A percentile compares a stretch with the other conserved stretches of the same genome.
These are phyloP conservation scores for Dromococcyx pavoninus DNA, from an alignment of 2,797 vertebrate genomes.

Conservation along the genomic window DNA sequence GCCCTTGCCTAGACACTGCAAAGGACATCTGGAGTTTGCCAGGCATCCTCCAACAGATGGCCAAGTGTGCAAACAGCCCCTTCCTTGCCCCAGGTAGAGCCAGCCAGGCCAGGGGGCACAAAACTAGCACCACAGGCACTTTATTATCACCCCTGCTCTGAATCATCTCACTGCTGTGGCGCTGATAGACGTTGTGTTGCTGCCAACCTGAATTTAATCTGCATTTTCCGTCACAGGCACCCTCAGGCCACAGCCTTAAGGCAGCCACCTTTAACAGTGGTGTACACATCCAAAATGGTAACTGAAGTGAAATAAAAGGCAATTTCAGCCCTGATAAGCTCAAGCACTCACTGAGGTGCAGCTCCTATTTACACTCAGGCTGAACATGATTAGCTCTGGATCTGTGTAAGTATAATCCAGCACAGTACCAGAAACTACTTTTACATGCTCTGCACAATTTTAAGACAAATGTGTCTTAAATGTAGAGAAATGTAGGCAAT, in stretches of 20 bases:
- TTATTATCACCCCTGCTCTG: neutral
- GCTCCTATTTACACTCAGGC: neutral
- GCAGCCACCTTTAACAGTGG: neutral
- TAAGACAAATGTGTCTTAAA: neutral
- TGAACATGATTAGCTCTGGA: neutral
- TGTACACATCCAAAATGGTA: neutral
- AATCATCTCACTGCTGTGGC: neutral
- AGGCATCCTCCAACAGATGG: neutral
- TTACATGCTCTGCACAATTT: neutral
- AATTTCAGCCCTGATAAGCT: neutral
- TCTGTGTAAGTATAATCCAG: neutral
- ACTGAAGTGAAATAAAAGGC: neutral
- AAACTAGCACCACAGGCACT: accelerated
- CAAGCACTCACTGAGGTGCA: neutral
- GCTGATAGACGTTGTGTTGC: accelerated
- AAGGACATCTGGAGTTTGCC: neutral
- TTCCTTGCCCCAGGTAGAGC: accelerated
- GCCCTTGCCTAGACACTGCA: neutral
- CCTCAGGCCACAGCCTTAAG: neutral
- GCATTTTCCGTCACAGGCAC: neutral
- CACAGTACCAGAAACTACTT: neutral
- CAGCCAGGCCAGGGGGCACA: neutral
- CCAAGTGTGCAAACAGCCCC: neutral
- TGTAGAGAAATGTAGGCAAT: neutral
- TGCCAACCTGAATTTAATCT: neutral